These are phyloP conservation scores for Macrostomum lignano DNA, from an alignment of 1,140 invertebrate genomes.

Conservation along the genomic window DNA sequence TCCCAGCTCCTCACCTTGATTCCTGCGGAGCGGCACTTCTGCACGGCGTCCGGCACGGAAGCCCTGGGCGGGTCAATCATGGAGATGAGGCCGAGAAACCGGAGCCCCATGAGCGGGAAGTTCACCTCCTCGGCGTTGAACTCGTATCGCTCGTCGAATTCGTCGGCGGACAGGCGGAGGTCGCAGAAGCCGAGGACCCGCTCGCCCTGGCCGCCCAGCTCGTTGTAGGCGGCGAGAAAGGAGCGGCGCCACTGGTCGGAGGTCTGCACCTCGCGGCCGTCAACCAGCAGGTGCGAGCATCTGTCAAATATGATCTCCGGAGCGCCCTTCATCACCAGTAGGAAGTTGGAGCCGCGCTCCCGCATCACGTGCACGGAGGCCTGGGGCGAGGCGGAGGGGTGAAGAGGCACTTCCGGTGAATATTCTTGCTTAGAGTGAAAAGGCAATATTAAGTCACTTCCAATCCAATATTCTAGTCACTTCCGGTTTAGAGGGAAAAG, in stretches of 20 bases:
- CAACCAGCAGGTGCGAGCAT: slow-evolving; percentile 74
- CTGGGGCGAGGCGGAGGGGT: too few species aligned
- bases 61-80: slow-evolving; percentile 43
- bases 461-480: too few species aligned
- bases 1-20: too few species aligned
- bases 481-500: too few species aligned
- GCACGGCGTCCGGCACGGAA: slow-evolving; percentile 41
- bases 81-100: slow-evolving; percentile 46
- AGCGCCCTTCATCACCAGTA: slow-evolving; percentile 98
- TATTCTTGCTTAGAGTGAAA: too few species aligned
- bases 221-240: slow-evolving; percentile 89
- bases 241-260: slow-evolving; percentile 88
- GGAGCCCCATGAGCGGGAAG: slow-evolving; percentile 45
- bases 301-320: slow-evolving; percentile 86
- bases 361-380: slow-evolving; percentile 81
- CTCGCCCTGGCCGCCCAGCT: slow-evolving; percentile 85
- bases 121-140: slow-evolving; percentile 65
- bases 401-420: too few species aligned
- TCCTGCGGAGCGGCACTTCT: slow-evolving; percentile 40
- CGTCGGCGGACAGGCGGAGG: not conserved
- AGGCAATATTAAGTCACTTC: too few species aligned
- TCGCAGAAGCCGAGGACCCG: slow-evolving; percentile 51
- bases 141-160: slow-evolving; percentile 35
- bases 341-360: slow-evolving; percentile 56
- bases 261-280: slow-evolving; percentile 67